Percentiles rank a stretch among this genome's conserved stretches.
Evolutionary conservation across 2,113 vertebrate genomes (phyloP).

Genomic region (Cepphus grylle): DNA sequence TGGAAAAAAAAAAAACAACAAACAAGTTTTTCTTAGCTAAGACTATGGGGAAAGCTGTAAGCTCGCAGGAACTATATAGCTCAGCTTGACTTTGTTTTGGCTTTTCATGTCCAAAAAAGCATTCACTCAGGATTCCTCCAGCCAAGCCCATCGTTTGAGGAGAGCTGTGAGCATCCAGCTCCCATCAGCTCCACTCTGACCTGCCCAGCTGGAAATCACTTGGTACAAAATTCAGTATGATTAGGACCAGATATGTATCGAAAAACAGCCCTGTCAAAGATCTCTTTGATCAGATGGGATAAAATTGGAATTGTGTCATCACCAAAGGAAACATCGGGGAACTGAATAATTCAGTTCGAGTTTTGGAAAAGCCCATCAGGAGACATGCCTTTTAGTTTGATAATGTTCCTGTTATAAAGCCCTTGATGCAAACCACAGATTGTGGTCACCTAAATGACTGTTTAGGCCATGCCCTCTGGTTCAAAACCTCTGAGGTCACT

Average conservation of each 20-base stretch:
- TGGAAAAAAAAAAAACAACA: background rate
- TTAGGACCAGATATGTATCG: rapidly evolving
- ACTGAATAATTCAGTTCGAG: background rate
- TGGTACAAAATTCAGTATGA: background rate
- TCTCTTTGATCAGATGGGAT: background rate
- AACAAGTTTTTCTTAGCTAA: background rate
- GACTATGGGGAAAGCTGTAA: background rate
- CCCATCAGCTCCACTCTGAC: background rate
- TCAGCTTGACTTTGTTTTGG: background rate
- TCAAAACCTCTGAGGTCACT: background rate
- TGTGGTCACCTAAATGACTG: background rate
- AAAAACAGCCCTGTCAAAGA: background rate
- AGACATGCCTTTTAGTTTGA: background rate
- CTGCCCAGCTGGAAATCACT: background rate
- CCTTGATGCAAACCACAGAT: background rate
- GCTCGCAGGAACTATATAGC: background rate
- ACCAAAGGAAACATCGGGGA: background rate
- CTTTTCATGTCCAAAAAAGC: background rate
- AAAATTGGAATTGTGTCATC: background rate
- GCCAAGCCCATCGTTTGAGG: background rate
- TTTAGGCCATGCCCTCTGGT: rapidly evolving
- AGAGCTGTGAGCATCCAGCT: background rate
- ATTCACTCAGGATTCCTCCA: background rate
- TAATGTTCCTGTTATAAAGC: background rate
- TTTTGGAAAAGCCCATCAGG: background rate